Base-by-base conservation (phyloP, 2,797 vertebrate species). In the Spondyliosoma cantharus region DNA sequence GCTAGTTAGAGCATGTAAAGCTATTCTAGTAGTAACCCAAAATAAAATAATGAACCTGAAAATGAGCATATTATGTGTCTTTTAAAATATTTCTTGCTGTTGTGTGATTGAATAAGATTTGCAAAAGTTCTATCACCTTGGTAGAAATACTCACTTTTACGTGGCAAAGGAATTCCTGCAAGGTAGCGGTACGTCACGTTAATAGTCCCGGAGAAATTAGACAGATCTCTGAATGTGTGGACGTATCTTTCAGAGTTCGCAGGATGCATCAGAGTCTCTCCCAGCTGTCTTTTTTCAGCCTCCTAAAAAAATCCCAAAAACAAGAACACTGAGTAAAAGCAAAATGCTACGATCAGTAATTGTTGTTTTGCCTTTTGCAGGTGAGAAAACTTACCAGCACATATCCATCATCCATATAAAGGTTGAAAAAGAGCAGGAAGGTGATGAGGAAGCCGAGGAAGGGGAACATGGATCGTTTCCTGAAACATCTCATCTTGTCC, bases 401-500 rank as follows among this genome's bases (percentile, higher is more conserved):
- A 64, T 96, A 98, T 69, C 95, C 96, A 62, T 98, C 97, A 86
- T 99, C 97, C 92, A 97, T 96, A 89, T 97, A 98, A 49, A 98
- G 95, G 83, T 97, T 98, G 92, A 99, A 95, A 86, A 97, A 96
- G 46, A 99, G 95, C 85, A 99, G 94, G 60, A 96, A 97, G 92
- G 96, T 92, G 56, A 97, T 95, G 86, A 98, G 95, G 86, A 97
- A 92, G 86, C 96, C 96, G 69, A 99, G 93, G 90, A 98, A 95
- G 0, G 97, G 97, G 58, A 97, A 95, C 82, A 95, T 91, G 85
- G 96, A 97, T 73, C 97, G 95, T 89, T 99, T 98, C 90, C 98
- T 93, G 89, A 98, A 95, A 93, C 96, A 98, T 95, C 98, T 96
- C 98, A 98, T 98, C 95, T 97, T 99, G 95, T 98, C 96, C 85